phyloP scores from a whole-genome alignment of 2,113 vertebrate species.

The Pedionomus torquatus region DNA sequence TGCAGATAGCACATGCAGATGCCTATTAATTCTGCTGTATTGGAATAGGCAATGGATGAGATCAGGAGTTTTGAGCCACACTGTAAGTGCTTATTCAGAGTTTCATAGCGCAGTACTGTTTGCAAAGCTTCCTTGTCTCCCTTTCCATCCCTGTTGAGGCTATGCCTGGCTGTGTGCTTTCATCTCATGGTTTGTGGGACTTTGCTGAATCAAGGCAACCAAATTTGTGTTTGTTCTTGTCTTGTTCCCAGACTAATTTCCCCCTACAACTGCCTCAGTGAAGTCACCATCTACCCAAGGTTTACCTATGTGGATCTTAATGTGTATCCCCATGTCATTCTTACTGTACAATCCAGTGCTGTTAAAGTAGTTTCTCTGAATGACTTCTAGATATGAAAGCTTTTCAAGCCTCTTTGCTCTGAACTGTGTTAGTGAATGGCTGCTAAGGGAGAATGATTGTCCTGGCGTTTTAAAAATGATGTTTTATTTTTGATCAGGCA shows the following conservation, averaged over 20 bases:
- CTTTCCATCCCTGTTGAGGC: not conserved
- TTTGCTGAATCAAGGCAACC: not conserved
- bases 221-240: fast-evolving
- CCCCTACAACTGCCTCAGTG: not conserved
- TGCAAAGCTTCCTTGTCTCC: not conserved
- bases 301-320: fast-evolving
- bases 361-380: not conserved
- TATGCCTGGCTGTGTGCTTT: not conserved
- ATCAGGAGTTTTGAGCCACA: not conserved
- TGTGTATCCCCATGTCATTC: not conserved
- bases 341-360: not conserved
- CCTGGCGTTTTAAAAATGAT: not conserved
- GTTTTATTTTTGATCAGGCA: conserved; percentile 5
- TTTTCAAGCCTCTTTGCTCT: not conserved
- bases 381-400: not conserved
- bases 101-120: fast-evolving
- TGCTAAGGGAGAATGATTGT: not conserved
- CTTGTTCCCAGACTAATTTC: not conserved
- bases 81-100: not conserved
- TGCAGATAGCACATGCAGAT: not conserved
- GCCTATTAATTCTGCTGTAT: not conserved
- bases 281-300: not conserved
- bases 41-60: fast-evolving
- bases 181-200: fast-evolving
- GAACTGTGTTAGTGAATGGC: not conserved